These are phyloP conservation scores for Junonia oenone DNA, from an alignment of 2,888 invertebrate genomes.

Conservation along the genomic window DNA sequence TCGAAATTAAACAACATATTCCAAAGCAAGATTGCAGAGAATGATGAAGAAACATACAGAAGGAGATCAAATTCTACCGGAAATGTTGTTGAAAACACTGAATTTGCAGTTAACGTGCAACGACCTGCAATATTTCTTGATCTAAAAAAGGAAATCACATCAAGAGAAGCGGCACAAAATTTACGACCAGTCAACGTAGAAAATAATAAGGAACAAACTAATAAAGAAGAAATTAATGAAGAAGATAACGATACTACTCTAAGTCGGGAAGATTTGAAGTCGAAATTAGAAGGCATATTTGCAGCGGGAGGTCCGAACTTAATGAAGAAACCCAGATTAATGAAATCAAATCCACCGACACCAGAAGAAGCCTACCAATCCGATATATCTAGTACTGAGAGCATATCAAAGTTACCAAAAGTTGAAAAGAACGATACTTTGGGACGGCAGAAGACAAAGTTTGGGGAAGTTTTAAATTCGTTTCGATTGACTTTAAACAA, in stretches of 20 bases:
- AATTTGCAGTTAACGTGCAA: conserved; percentile 38
- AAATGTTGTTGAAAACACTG: conserved; percentile 45
- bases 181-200: conserved; percentile 47
- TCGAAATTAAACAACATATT: conserved; percentile 63
- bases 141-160: conserved; percentile 58
- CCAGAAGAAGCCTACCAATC: conserved; percentile 59
- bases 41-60: conserved; percentile 50
- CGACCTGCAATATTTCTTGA: conserved; percentile 51
- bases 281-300: conserved; percentile 63
- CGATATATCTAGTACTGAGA: conserved; percentile 55
- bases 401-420: conserved; percentile 56
- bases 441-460: conserved; percentile 63
- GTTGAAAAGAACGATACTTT: conserved; percentile 69
- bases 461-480: conserved; percentile 66
- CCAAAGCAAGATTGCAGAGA: conserved; percentile 50
- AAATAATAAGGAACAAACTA: conserved; percentile 30
- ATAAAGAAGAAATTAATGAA: conserved; percentile 38
- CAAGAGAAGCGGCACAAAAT: conserved; percentile 44
- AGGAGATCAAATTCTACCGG: conserved; percentile 62
- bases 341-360: conserved; percentile 60
- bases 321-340: conserved; percentile 50
- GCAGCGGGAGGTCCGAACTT: conserved; percentile 55
- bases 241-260: conserved; percentile 48
- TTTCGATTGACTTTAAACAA: conserved; percentile 59
- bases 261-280: conserved; percentile 61